phyloP scores from a whole-genome alignment of 2,797 vertebrate genomes.

The Cuniculus paca region DNA sequence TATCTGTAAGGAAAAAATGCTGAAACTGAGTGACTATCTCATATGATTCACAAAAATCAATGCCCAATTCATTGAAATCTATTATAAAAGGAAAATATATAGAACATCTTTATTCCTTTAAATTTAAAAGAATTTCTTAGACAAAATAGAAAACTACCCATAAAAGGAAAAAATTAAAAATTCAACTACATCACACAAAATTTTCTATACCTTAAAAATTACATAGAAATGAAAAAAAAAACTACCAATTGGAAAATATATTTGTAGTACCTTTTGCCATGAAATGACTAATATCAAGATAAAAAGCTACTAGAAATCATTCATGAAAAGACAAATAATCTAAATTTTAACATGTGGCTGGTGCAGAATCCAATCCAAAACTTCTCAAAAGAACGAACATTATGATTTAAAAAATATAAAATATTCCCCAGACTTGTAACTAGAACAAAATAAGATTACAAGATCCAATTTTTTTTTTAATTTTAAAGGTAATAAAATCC shows the following conservation, averaged over 20 bases:
- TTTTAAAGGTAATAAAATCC: too few relatives aligned
- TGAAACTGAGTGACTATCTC: not conserved
- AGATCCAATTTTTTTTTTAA: too few relatives aligned
- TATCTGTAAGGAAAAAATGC: not conserved
- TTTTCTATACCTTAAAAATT: not conserved
- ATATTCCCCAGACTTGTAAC: not conserved
- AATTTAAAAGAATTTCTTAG: not conserved
- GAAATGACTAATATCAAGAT: not conserved
- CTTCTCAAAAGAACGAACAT: not conserved
- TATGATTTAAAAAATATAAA: not conserved
- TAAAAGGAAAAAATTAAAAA: not conserved
- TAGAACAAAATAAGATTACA: not conserved
- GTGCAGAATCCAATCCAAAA: not conserved
- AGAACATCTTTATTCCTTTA: not conserved
- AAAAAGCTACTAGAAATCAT: not conserved
- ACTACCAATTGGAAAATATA: not conserved
- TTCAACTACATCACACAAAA: not conserved
- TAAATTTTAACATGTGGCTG: not conserved
- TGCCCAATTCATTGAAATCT: not conserved
- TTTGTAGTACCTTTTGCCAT: not conserved
- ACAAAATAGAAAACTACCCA: not conserved
- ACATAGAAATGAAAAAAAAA: not conserved
- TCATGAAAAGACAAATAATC: not conserved
- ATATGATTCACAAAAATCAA: not conserved
- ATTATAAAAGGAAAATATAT: not conserved